Conservation (phyloP, 1,140 invertebrate species). For the Phymastichus coffea region DNA sequence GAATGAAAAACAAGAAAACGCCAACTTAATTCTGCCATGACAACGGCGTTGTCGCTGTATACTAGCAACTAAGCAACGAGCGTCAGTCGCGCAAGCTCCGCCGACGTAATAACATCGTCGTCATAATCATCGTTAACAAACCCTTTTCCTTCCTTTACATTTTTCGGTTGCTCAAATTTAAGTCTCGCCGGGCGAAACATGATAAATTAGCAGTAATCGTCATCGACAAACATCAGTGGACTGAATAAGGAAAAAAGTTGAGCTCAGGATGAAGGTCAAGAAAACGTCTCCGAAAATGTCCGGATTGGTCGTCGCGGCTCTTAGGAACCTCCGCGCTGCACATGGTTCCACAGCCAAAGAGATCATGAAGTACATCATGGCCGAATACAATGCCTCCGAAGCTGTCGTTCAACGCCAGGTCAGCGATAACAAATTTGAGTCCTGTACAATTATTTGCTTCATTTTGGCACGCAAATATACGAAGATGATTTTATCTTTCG, state of each 20-base stretch:
- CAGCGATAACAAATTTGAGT: too few species aligned
- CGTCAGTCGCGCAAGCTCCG: not conserved
- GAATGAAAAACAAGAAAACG: too few species aligned
- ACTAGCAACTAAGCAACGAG: not conserved
- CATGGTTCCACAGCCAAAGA: constrained; percentile 48
- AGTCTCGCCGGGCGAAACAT: not conserved
- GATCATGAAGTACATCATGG: constrained; percentile 48
- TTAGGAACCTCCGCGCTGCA: constrained; percentile 44
- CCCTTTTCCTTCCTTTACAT: too few species aligned
- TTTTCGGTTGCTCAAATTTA: not conserved
- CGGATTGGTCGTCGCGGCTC: constrained; percentile 43
- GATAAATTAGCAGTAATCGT: constrained; percentile 13
- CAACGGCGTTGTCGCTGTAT: too few species aligned
- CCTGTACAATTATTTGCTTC: too few species aligned
- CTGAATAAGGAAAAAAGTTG: not conserved
- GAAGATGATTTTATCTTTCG: constrained; percentile 6
- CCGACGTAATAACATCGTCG: too few species aligned
- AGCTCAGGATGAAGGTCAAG: constrained; percentile 30
- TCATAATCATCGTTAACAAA: too few species aligned
- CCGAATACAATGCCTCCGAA: constrained; percentile 40
- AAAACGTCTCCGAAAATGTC: constrained; percentile 42
- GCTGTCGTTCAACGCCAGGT: constrained; percentile 42
- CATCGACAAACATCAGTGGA: too few species aligned
- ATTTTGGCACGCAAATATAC: too few species aligned
- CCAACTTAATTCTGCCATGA: too few species aligned